These are phyloP conservation scores for Teleogryllus occipitalis DNA, from an alignment of 1,140 invertebrate species.

Conservation along the genomic window DNA sequence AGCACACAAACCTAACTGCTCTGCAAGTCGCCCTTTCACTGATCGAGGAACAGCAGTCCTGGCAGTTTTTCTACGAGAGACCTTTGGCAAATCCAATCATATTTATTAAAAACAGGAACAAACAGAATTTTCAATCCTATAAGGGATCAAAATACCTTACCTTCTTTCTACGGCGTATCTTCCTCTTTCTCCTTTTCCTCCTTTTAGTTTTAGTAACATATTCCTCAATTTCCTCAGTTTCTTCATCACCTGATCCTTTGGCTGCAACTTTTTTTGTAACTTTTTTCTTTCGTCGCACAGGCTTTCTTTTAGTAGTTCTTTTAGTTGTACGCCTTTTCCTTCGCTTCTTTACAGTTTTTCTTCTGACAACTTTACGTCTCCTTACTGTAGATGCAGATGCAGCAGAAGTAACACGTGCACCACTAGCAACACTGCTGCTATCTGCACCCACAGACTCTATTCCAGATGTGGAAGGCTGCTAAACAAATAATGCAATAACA, in stretches of 20 bases:
- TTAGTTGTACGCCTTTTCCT: conserved; percentile 27
- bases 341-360: conserved; percentile 25
- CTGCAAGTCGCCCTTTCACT: conserved; percentile 37
- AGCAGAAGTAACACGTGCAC: background rate
- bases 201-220: conserved; percentile 25
- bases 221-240: background rate
- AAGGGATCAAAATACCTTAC: background rate
- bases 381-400: background rate
- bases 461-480: conserved; percentile 45
- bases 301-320: conserved; percentile 33
- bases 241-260: background rate
- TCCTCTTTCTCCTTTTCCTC: conserved; percentile 30
- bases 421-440: conserved; percentile 1
- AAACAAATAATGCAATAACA: conserved; percentile 7
- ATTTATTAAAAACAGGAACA: background rate
- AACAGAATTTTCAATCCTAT: background rate
- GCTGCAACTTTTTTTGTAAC: background rate
- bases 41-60: conserved; percentile 25
- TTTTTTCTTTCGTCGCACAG: background rate
- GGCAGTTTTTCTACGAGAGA: conserved; percentile 7
- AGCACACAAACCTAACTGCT: conserved; percentile 36
- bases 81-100: background rate
- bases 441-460: conserved; percentile 27
- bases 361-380: conserved; percentile 3
- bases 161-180: conserved; percentile 21